Percentiles rank a stretch among this genome's conserved stretches.
These are phyloP conservation scores for Centropus unirufus DNA, from an alignment of 2,113 vertebrate species.

Conservation along the genomic window DNA sequence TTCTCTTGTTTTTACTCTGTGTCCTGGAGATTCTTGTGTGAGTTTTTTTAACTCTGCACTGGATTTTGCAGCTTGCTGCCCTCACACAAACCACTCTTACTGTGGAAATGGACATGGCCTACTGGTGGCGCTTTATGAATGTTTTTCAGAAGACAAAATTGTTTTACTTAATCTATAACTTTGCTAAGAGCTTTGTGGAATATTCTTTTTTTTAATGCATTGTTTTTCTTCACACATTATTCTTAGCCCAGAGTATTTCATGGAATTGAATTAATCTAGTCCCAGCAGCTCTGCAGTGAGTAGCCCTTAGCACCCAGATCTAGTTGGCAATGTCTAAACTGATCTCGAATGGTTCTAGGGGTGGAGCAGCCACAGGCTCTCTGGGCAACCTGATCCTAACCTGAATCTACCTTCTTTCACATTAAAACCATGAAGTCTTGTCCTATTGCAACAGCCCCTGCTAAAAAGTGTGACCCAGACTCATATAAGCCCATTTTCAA, in stretches of 20 bases:
- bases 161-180: neutral
- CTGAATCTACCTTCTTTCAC: neutral
- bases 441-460: fast-evolving
- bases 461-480: neutral
- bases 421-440: neutral
- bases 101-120: neutral
- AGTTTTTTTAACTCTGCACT: neutral
- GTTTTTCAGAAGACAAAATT: neutral
- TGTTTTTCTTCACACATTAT: neutral
- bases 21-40: neutral
- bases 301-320: neutral
- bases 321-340: neutral
- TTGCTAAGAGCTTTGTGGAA: neutral
- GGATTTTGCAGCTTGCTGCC: neutral
- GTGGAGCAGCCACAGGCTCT: too few species aligned
- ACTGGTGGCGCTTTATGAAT: too few species aligned
- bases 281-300: neutral
- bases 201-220: neutral
- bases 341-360: neutral
- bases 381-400: neutral
- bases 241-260: neutral
- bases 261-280: neutral
- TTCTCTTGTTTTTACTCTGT: constrained; percentile 1
- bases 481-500: neutral
- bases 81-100: neutral